Percentiles rank a stretch among this genome's conserved stretches.
Evolutionary conservation across 2,113 vertebrate species (phyloP).

Genomic region (Dendrocopos noguchii): DNA sequence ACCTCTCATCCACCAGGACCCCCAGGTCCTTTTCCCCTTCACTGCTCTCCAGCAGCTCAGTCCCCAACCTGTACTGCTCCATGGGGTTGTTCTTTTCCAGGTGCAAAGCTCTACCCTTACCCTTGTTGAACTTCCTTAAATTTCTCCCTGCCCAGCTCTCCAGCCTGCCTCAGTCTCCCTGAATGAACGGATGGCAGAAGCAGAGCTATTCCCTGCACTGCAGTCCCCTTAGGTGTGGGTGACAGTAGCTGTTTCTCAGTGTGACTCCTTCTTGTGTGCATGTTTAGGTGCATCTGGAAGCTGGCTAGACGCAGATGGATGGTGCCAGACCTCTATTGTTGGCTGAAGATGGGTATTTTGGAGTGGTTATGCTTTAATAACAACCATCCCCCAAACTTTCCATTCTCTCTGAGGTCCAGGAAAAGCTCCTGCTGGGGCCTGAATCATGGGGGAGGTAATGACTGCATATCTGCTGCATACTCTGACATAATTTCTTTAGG

Average conservation of each 20-base stretch:
- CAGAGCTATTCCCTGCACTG: not conserved
- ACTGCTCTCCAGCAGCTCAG: too few relatives aligned
- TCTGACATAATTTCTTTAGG: not conserved
- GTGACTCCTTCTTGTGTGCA: not conserved
- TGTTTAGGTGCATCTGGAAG: not conserved
- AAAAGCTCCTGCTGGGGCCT: not conserved
- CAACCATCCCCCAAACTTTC: not conserved
- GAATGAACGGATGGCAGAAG: too few relatives aligned
- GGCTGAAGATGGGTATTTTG: not conserved
- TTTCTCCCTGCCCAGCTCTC: too few relatives aligned
- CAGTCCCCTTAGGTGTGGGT: not conserved
- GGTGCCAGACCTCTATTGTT: not conserved
- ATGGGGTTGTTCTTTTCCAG: too few relatives aligned
- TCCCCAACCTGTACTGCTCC: too few relatives aligned
- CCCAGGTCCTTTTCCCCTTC: too few relatives aligned
- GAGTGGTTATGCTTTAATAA: not conserved
- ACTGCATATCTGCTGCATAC: not conserved
- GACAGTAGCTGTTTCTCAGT: conserved; percentile 9
- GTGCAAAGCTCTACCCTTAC: too few relatives aligned
- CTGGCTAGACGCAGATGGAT: not conserved
- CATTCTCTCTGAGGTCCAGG: not conserved
- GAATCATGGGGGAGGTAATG: not conserved
- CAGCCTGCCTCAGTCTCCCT: too few relatives aligned
- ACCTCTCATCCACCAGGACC: too few relatives aligned
- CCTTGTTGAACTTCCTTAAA: too few relatives aligned